Percentiles rank a stretch among this genome's conserved stretches.
Evolutionary conservation across 2,888 invertebrate species (phyloP).

Genomic region (Sarcophaga carnaria): DNA sequence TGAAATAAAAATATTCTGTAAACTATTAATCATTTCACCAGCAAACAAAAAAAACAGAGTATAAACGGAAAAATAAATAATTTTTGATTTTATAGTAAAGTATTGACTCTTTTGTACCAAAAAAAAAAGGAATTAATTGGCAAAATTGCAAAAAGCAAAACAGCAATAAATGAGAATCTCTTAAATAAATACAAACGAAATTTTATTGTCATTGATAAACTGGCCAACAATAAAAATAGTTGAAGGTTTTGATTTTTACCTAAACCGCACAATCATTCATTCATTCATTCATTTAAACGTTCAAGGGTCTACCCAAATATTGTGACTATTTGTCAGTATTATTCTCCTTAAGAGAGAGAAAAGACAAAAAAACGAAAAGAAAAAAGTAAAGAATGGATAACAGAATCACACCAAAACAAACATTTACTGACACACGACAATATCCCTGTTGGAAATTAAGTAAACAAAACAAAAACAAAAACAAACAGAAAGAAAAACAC

Average conservation of each 20-base stretch:
- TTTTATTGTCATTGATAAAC: constrained; percentile 55
- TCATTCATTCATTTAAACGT: background rate
- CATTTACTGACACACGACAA: constrained; percentile 63
- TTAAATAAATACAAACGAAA: constrained; percentile 57
- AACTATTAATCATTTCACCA: constrained; percentile 33
- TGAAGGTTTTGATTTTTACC: constrained; percentile 26
- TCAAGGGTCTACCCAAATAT: constrained; percentile 14
- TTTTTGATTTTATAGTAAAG: constrained; percentile 22
- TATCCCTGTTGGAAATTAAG: constrained; percentile 51
- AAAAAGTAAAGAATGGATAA: background rate
- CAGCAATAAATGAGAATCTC: constrained; percentile 30
- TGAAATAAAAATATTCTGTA: constrained; percentile 28
- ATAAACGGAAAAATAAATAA: constrained; percentile 48
- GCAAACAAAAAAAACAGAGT: background rate
- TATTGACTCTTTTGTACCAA: constrained; percentile 15
- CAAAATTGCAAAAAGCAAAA: constrained; percentile 18
- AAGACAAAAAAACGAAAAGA: background rate
- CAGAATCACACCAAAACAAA: constrained; percentile 47
- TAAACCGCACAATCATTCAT: constrained; percentile 49
- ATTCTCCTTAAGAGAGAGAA: background rate
- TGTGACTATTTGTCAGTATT: constrained; percentile 44
- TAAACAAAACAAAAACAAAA: constrained; percentile 46
- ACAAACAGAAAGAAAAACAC: background rate
- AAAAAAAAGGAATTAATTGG: constrained; percentile 25
- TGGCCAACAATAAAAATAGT: constrained; percentile 48